These are phyloP conservation scores for Cacatua alba DNA, from an alignment of 2,113 vertebrate genomes.

Conservation along the genomic window DNA sequence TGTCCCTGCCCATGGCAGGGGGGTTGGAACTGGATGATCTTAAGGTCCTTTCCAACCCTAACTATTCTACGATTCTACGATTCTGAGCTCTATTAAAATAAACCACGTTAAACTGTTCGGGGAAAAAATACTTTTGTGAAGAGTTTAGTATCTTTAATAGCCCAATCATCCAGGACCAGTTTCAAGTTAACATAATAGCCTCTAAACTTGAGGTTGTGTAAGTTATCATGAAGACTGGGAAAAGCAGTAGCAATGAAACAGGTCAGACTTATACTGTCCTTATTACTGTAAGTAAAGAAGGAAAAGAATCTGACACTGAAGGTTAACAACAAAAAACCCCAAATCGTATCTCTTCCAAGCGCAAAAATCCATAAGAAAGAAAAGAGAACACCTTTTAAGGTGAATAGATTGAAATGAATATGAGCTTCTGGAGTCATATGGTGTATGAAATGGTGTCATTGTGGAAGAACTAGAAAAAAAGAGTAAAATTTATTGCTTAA, in stretches of 20 bases:
- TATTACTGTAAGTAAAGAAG: neutral
- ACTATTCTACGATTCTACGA: too few species aligned
- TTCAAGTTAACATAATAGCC: neutral
- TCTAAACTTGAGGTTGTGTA: neutral
- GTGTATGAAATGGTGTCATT: neutral
- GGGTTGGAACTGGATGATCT: too few species aligned
- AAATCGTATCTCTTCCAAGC: neutral
- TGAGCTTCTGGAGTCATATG: neutral
- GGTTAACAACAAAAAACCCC: neutral
- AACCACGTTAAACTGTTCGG: neutral
- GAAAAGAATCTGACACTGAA: neutral
- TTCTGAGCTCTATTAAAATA: neutral
- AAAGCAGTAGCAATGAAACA: neutral
- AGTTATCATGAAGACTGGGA: neutral
- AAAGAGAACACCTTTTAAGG: neutral
- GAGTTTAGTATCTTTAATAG: neutral
- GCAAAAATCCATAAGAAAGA: neutral
- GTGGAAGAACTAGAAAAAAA: neutral
- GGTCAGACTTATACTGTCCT: neutral
- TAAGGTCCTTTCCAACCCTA: too few species aligned
- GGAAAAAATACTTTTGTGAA: neutral
- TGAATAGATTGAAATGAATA: neutral
- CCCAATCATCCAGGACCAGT: neutral
- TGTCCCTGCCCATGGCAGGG: too few species aligned
- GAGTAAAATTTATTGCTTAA: neutral